Conservation (phyloP, 1,140 invertebrate species). For the Physella acuta region DNA sequence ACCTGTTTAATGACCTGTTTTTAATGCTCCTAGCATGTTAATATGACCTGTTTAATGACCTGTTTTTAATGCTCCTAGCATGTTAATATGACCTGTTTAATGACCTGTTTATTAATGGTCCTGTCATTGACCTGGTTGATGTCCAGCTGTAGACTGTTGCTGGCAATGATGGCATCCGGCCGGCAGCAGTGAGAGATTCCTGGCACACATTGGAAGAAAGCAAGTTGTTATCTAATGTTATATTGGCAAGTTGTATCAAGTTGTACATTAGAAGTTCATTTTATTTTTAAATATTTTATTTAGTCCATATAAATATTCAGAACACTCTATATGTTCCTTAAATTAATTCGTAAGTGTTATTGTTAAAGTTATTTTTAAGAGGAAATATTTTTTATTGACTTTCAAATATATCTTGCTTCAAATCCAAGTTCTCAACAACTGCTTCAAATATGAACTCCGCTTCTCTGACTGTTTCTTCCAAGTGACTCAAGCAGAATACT, state of each 20-base stretch:
- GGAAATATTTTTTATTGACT: too few species aligned
- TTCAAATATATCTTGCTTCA: conserved; percentile 62
- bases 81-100: too few species aligned
- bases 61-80: too few species aligned
- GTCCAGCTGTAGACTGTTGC: conserved; percentile 57
- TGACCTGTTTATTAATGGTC: conserved; percentile 54
- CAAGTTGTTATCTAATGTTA: neutral
- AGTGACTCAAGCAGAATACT: conserved; percentile 59
- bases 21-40: too few species aligned
- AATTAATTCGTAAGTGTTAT: too few species aligned
- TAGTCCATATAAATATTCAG: too few species aligned
- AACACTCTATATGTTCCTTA: too few species aligned
- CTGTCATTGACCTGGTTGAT: conserved; percentile 54
- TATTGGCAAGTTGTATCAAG: neutral
- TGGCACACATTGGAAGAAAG: conserved; percentile 25
- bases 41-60: too few species aligned
- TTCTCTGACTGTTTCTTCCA: conserved; percentile 62
- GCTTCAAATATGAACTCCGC: conserved; percentile 62
- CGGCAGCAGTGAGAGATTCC: conserved; percentile 57
- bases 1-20: too few species aligned
- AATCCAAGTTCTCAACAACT: conserved; percentile 59
- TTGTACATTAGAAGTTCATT: too few species aligned
- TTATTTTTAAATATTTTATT: too few species aligned
- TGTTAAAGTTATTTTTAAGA: too few species aligned
- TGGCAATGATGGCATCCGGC: conserved; percentile 56